Base-by-base conservation (phyloP, 35 echinoderm and acorn worm species). In the Ophioderma brevispina region DNA sequence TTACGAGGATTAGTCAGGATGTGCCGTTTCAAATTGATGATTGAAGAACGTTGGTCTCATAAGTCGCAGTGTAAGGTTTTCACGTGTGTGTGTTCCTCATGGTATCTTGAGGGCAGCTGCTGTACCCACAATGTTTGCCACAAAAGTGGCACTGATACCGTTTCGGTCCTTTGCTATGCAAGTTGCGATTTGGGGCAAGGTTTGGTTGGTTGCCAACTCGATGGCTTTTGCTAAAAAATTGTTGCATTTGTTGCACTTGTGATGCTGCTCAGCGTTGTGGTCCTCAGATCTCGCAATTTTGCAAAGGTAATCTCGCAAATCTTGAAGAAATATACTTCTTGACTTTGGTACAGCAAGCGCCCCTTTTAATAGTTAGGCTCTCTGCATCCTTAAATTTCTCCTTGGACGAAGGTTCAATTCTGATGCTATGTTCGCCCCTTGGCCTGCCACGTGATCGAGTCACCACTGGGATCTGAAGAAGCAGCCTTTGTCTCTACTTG, bases 401-500 rank as follows among this genome's bases (percentile, higher is more conserved):
- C 84, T 33, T 25, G 43, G 81, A 30, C 80, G 38, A 70, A 70
- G 59, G n/a, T 70, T 70, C 59, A 70, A 70, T 4, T 70, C 59
- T 70, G 59, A 18, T 3, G 28, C 23, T 70, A 15, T 70, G 40
- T 32, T 63, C 79, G 8, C 38, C 30, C 25, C 78, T 80, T 25
- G 43, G 93, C 0, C 32, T 63, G 30, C 92, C 87, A 32, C 82
- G 78, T 32, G 64, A 85, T 42, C 85, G 40, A 21, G 90, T 81
- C 19, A 87, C 83, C 25, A 87, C 82, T 0, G 90, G 88, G 78
- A 82, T 79, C 75, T 96, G 92, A 32, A 96, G 81, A n/a, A 31
- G 94, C 94, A 36, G 94, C 94, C 64, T 96, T 96, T 0, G 94
- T 96, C 84, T 92, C 94, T 33, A 96, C 94, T 76, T 86, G 84